Evolutionary conservation across 2,888 invertebrate species (phyloP), one percentile per base, ranked within the genome.

Genomic region (Ectemnius lituratus): DNA sequence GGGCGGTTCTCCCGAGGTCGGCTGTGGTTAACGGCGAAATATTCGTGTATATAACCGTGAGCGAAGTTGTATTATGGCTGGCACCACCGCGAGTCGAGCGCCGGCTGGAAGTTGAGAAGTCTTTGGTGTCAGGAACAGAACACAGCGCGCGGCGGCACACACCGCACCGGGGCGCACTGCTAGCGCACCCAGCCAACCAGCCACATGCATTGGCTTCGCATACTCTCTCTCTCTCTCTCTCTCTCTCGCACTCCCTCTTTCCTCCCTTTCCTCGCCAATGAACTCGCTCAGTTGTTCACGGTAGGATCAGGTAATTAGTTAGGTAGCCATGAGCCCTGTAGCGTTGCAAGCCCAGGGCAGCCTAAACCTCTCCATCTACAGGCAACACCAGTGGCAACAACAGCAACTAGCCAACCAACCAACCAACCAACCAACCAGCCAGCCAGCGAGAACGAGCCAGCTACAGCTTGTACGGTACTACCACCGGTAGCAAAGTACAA

Each of bases 91-190:
- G 76, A 67, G 75, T 76, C 67, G 79, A 75, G 77, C 76, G 71
- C 79, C 68, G 83, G 83, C 75, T 80, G 84, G 81, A 86, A 84
- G 86, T 88, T 88, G 88, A 88, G 88, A 87, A 90, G 89, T 88
- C 90, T 90, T 90, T 90, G 90, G 89, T 89, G 90, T 90, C 90
- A 90, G 88, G 85, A 86, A 79, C 90, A 90, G 90, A 80, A 76
- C 76, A 68, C 73, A 66, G 68, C 66, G 49, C 37, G 70, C 49
- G 28, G 61, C 18, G 37, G 70, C 20, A 28, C 37, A 37, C 37
- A 37, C 37, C 37, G 70, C 62, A 63, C 73, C 59, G 58, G 67
- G 70, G 75, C 64, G 14, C 52, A 52, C 52, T 4, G 16, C 52
- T 52, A 14, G 23, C 23, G 23, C 23, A 23, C 52, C 52, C 37